Percentiles rank a stretch among this genome's conserved stretches.
Evolutionary conservation across 2,797 vertebrate genomes (phyloP).

Genomic region (Thalassophryne amazonica): DNA sequence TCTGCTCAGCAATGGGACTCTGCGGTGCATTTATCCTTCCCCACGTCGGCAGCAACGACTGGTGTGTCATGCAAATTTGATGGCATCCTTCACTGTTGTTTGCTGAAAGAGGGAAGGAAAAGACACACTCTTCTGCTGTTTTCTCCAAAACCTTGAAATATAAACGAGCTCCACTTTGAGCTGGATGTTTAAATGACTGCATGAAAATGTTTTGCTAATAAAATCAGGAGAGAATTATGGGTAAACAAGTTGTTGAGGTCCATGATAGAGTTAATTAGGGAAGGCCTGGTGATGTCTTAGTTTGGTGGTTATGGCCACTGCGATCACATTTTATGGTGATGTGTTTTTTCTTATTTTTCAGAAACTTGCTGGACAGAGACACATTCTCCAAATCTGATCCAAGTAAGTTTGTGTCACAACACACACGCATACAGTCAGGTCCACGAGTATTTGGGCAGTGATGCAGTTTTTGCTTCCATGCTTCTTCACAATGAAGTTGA

Average conservation of each 20-base stretch:
- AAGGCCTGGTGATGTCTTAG: constrained; percentile 28
- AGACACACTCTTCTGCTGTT: constrained; percentile 20
- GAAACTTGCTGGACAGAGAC: constrained; percentile 97
- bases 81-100: constrained; percentile 36
- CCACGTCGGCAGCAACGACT: constrained; percentile 16
- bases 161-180: constrained; percentile 45
- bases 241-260: constrained; percentile 26
- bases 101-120: constrained; percentile 39
- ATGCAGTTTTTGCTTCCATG: neutral
- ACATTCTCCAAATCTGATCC: constrained; percentile 99
- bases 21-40: constrained; percentile 27
- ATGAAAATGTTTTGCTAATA: constrained; percentile 36
- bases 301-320: constrained; percentile 3
- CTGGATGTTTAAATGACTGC: constrained; percentile 16
- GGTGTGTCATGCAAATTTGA: constrained; percentile 60
- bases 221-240: constrained; percentile 27
- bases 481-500: too few relatives aligned
- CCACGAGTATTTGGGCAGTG: neutral
- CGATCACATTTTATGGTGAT: constrained; percentile 3
- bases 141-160: constrained; percentile 49
- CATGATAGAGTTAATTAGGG: constrained; percentile 26
- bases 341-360: constrained; percentile 67
- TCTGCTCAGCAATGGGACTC: constrained; percentile 44
- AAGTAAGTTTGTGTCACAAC: constrained; percentile 76
- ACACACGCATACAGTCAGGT: constrained; percentile 3